Conservation (phyloP, 2,113 vertebrate species). For the Crotalus horridus region DNA sequence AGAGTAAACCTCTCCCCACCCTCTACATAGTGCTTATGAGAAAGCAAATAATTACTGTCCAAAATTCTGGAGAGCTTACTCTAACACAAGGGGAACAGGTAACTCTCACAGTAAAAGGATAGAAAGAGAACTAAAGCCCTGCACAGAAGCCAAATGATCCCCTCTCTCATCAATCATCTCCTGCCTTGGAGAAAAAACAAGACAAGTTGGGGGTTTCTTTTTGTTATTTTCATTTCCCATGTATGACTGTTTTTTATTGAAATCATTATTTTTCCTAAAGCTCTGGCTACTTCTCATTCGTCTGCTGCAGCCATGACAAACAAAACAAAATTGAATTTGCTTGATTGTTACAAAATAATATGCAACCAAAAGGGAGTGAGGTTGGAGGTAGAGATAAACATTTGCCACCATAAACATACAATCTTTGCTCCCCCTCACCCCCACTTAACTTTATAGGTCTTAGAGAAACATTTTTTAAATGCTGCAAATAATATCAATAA, state of each 20-base stretch:
- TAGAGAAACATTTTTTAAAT: constrained; percentile 27
- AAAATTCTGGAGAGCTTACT: constrained; percentile 34
- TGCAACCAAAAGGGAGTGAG: neutral
- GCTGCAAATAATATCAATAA: constrained; percentile 37
- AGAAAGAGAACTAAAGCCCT: constrained; percentile 26
- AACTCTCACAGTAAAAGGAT: constrained; percentile 36
- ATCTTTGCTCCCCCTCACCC: constrained; percentile 28
- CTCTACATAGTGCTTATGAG: neutral
- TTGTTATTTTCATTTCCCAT: constrained; percentile 29
- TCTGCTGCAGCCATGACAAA: constrained; percentile 45
- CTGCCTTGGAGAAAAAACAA: constrained; percentile 38
- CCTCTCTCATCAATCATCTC: constrained; percentile 19
- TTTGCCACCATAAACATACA: constrained; percentile 10
- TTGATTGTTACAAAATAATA: constrained; percentile 43
- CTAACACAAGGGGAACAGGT: constrained; percentile 37
- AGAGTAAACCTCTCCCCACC: neutral
- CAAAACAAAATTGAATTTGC: constrained; percentile 37
- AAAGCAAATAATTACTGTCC: constrained; percentile 32
- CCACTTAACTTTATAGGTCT: neutral
- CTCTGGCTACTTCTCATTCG: constrained; percentile 43
- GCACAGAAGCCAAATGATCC: constrained; percentile 12
- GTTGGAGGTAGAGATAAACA: neutral
- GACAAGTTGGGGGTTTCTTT: constrained; percentile 36
- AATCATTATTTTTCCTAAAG: constrained; percentile 17
- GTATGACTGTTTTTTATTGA: constrained; percentile 29